These are phyloP conservation scores for Panzeria rudis DNA, from an alignment of 2,888 invertebrate species.

Conservation along the genomic window DNA sequence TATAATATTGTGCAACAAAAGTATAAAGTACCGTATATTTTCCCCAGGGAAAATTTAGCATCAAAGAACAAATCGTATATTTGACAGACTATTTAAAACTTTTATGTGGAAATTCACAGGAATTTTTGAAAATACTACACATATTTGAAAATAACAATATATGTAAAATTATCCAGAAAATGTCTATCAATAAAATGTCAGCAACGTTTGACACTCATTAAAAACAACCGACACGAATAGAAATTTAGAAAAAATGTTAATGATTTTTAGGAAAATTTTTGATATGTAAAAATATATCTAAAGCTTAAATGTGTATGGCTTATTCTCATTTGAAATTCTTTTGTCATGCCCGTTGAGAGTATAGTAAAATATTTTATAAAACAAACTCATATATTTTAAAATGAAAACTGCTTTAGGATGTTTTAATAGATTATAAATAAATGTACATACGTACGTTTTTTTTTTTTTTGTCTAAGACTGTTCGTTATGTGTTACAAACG, in stretches of 20 bases:
- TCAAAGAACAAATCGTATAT: constrained; percentile 33
- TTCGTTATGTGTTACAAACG: too few species aligned
- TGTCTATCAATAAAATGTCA: constrained; percentile 52
- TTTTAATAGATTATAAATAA: too few species aligned
- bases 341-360: too few species aligned
- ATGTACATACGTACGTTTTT: too few species aligned
- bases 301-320: too few species aligned
- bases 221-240: constrained; percentile 13
- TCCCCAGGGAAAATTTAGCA: constrained; percentile 13
- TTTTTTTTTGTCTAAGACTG: too few species aligned
- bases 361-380: too few species aligned
- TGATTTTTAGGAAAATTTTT: constrained; percentile 15
- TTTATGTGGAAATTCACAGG: not conserved
- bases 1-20: constrained; percentile 40
- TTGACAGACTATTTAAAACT: constrained; percentile 26
- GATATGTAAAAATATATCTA: too few species aligned
- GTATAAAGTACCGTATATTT: not conserved
- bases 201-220: constrained; percentile 43
- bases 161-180: constrained; percentile 45
- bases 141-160: constrained; percentile 3
- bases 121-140: not conserved
- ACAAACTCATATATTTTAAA: too few species aligned
- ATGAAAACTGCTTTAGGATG: too few species aligned
- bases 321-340: too few species aligned
- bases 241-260: constrained; percentile 2